Evolutionary conservation across 2,113 vertebrate genomes (phyloP).

Genomic region (Charina bottae): DNA sequence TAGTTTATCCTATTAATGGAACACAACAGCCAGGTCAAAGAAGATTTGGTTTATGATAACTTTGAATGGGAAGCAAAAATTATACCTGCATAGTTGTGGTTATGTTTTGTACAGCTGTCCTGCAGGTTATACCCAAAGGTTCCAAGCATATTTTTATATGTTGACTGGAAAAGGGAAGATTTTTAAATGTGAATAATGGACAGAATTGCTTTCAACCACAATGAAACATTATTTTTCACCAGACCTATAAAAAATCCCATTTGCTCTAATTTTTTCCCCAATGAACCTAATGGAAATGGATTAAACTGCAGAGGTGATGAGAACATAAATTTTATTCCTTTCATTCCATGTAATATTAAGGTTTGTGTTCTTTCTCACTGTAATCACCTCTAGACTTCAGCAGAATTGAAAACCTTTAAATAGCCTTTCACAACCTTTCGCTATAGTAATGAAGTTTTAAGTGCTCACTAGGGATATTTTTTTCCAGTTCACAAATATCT

Average conservation of each 20-base stretch:
- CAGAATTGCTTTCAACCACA: constrained; percentile 60
- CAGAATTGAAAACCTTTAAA: constrained; percentile 86
- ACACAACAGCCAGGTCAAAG: background rate
- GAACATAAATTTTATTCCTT: constrained; percentile 82
- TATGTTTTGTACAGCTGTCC: constrained; percentile 32
- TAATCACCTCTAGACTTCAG: constrained; percentile 84
- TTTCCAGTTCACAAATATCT: constrained; percentile 79
- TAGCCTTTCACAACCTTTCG: constrained; percentile 83
- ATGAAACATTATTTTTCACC: constrained; percentile 76
- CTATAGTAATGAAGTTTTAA: constrained; percentile 83
- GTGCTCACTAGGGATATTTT: constrained; percentile 76
- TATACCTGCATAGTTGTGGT: constrained; percentile 44
- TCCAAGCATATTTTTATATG: constrained; percentile 55
- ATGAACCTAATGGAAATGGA: constrained; percentile 77
- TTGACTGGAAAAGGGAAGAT: constrained; percentile 41
- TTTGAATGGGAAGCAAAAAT: constrained; percentile 36
- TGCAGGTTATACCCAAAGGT: constrained; percentile 33
- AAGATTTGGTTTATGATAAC: background rate
- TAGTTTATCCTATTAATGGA: background rate
- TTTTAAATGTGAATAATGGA: constrained; percentile 62
- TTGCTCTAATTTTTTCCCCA: constrained; percentile 70
- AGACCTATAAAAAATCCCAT: constrained; percentile 70
- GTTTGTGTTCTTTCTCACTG: constrained; percentile 79
- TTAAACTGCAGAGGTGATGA: constrained; percentile 79
- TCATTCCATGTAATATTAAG: constrained; percentile 82